A percentile compares a stretch with the other conserved stretches of the same genome.
phyloP scores from a whole-genome alignment of 2,888 invertebrate genomes.

The Xanthia icteritia region DNA sequence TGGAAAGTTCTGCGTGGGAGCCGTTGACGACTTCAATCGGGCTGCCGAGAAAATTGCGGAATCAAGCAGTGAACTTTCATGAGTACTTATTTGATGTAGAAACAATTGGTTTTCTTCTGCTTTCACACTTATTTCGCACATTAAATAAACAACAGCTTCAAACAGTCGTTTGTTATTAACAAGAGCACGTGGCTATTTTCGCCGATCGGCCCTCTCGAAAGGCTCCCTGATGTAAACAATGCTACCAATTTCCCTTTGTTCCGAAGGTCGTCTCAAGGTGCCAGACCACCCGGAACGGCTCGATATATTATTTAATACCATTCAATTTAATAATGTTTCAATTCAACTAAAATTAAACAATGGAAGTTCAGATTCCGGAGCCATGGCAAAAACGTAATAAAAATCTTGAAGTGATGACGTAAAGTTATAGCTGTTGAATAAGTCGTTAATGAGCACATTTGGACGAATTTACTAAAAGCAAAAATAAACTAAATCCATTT shows the following conservation, averaged over 20 bases:
- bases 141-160: conserved; percentile 38
- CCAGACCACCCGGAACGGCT: conserved; percentile 75
- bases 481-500: conserved; percentile 50
- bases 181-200: conserved; percentile 54
- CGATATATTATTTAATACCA: conserved; percentile 69
- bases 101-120: conserved; percentile 51
- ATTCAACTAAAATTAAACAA: conserved; percentile 64
- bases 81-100: conserved; percentile 62
- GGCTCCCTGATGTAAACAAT: conserved; percentile 57
- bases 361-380: conserved; percentile 55
- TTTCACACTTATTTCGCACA: conserved; percentile 57
- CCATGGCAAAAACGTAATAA: conserved; percentile 52
- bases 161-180: conserved; percentile 18
- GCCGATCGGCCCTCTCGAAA: conserved; percentile 22
- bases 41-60: conserved; percentile 82
- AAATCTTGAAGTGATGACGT: conserved; percentile 51
- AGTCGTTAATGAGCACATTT: conserved; percentile 25
- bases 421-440: conserved; percentile 45
- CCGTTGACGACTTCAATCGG: conserved; percentile 73
- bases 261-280: conserved; percentile 77
- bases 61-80: conserved; percentile 75
- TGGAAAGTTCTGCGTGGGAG: conserved; percentile 87
- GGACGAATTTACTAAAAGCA: conserved; percentile 35
- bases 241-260: conserved; percentile 72
- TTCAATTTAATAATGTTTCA: conserved; percentile 58